A percentile compares a stretch with the other conserved stretches of the same genome.
Conservation (phyloP, 2,888 invertebrate species). For the Schrankia costaestrigalis region DNA sequence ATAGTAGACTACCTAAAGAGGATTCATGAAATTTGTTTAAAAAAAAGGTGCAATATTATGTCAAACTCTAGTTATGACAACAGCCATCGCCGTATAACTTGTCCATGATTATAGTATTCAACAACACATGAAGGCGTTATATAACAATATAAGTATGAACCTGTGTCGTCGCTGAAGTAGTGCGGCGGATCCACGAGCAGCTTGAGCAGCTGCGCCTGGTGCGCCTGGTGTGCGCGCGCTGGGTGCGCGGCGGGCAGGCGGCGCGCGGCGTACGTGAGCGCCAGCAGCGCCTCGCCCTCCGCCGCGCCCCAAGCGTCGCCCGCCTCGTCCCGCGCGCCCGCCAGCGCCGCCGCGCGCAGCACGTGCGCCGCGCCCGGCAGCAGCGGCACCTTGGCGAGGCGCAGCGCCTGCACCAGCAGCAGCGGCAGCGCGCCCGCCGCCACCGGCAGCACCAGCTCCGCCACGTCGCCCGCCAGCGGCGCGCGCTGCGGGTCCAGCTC, state of each 20-base stretch:
- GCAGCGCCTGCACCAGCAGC: slow-evolving; percentile 80
- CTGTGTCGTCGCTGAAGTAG: slow-evolving; percentile 48
- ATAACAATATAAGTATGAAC: too few species aligned
- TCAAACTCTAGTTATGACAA: too few species aligned
- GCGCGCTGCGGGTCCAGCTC: slow-evolving; percentile 82
- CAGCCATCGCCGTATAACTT: too few species aligned
- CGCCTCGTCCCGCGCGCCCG: slow-evolving; percentile 14
- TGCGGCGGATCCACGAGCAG: slow-evolving; percentile 56
- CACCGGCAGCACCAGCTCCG: slow-evolving; percentile 85
- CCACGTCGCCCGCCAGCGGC: slow-evolving; percentile 84
- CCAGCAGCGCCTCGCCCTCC: slow-evolving; percentile 32
- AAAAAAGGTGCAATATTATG: too few species aligned
- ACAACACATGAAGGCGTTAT: too few species aligned
- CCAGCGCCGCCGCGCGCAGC: slow-evolving; percentile 13
- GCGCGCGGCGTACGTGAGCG: slow-evolving; percentile 33
- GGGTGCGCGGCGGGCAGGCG: slow-evolving; percentile 39
- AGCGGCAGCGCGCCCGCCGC: slow-evolving; percentile 79
- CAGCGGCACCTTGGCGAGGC: slow-evolving; percentile 50
- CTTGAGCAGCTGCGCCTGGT: slow-evolving; percentile 31
- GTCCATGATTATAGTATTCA: too few species aligned
- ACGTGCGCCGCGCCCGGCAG: slow-evolving; percentile 31
- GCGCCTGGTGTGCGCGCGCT: slow-evolving; percentile 20
- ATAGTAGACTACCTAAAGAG: too few species aligned
- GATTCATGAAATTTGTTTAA: too few species aligned
- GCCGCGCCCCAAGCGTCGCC: slow-evolving; percentile 26